Evolutionary conservation across 2,113 vertebrate species (phyloP).

Genomic region (Chaetodon auriga): DNA sequence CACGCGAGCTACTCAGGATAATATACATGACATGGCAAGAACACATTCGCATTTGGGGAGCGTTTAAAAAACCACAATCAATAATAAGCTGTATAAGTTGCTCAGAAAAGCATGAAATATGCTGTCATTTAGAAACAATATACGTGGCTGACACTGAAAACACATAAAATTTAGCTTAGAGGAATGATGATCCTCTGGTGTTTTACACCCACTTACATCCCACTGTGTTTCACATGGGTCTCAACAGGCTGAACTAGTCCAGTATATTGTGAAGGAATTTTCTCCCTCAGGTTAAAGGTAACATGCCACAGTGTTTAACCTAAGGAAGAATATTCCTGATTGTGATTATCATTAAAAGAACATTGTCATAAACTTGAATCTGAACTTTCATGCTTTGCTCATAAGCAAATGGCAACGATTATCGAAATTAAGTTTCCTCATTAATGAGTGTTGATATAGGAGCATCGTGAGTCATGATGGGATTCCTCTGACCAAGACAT

Average conservation of each 20-base stretch:
- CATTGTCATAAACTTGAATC: conserved; percentile 29
- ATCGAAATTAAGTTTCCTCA: conserved; percentile 51
- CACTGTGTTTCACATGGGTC: conserved; percentile 26
- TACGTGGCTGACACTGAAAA: conserved; percentile 35
- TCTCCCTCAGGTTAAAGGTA: no score
- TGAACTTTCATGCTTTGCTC: conserved; percentile 37
- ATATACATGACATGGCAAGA: conserved; percentile 45
- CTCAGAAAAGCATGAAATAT: conserved; percentile 39
- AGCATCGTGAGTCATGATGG: conserved; percentile 50
- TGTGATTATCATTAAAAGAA: conserved; percentile 35
- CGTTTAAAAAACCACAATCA: conserved; percentile 52
- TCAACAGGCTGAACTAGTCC: conserved; percentile 9
- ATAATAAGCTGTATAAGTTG: conserved; percentile 50
- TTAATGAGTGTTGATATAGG: conserved; percentile 27
- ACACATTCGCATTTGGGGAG: conserved; percentile 51
- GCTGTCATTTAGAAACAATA: conserved; percentile 42
- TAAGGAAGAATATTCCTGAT: not conserved
- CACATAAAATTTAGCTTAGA: conserved; percentile 16
- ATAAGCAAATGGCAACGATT: conserved; percentile 50
- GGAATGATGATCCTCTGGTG: conserved; percentile 40
- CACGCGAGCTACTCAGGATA: conserved; percentile 33
- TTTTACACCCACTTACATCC: conserved; percentile 24
- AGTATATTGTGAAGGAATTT: not conserved
- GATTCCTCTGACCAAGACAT: conserved; percentile 55
- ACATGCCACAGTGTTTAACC: no score